These are phyloP conservation scores for Omphaloscelis lunosa DNA, from an alignment of 2,888 invertebrate genomes.

Conservation along the genomic window DNA sequence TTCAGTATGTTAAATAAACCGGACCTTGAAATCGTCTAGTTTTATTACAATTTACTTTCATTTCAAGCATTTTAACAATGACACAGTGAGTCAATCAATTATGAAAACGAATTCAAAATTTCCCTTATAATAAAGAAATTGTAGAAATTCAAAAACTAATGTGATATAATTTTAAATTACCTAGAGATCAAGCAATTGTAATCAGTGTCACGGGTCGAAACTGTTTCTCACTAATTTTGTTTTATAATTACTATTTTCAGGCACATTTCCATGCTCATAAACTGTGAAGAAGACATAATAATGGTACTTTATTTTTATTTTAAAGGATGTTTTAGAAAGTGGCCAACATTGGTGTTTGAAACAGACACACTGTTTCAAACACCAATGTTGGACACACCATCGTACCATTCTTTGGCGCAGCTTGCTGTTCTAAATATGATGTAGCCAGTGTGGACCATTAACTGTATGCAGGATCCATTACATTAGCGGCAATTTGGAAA, in stretches of 20 bases:
- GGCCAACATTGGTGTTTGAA: too few species aligned
- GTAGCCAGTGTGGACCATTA: background rate
- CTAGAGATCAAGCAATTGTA: background rate
- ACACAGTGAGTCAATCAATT: conserved; percentile 39
- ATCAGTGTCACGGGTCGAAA: background rate
- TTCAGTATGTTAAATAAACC: conserved; percentile 4
- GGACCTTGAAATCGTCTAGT: conserved; percentile 44
- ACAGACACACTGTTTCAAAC: too few species aligned
- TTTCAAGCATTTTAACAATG: conserved; percentile 40
- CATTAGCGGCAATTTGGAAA: conserved; percentile 28
- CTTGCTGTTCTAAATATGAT: background rate
- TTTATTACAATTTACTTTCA: conserved; percentile 44
- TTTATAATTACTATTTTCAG: background rate
- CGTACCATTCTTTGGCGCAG: background rate
- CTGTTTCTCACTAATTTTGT: background rate
- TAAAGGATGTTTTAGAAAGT: conserved; percentile 13
- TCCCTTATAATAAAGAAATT: conserved; percentile 29
- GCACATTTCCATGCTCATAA: background rate
- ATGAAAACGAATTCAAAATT: conserved; percentile 25
- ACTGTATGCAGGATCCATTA: conserved; percentile 43
- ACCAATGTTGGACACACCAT: background rate
- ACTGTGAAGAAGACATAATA: background rate
- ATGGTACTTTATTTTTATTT: background rate
- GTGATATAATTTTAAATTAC: background rate
- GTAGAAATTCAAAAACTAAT: background rate